Base-by-base conservation (phyloP, 2,113 vertebrate species). In the Colossoma macropomum region DNA sequence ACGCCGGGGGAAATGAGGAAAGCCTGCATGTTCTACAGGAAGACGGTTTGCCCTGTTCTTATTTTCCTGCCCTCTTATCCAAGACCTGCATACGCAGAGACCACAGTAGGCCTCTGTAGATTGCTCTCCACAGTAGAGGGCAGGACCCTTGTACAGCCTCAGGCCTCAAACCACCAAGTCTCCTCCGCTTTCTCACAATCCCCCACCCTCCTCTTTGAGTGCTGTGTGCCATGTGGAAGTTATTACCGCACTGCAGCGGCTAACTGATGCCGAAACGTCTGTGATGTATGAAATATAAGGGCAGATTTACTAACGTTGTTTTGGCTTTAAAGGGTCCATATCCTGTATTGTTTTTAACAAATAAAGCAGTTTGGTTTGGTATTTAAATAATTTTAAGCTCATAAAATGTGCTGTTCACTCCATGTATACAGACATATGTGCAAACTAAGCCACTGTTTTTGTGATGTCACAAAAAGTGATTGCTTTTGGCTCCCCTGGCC, bases 101-200 rank as follows among this genome's bases (percentile, higher is more conserved):
- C 80, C 75, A 63, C 65, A 32, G 60, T 54, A 60, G 73, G 82
- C 69, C 78, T 86, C 69, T 76, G 75, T 78, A 78, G 63, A 77
- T 74, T 74, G 66, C 79, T 45, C 71, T 66, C 66, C 1, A 72
- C 80, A 59, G 75, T 68, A 74, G 63, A 82, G 81, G 86, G 76
- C 79, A 87, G 66, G 79, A 84, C 86, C 86, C 82, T 76, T 48
- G n/a, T 50, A n/a, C 74, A 83, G 79, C 81, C 79, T 82, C 60
- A 19, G 62, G 84, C 73, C 76, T 81, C 56, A 52, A 68, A 71
- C 81, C 25, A 59, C 79, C 56, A 21, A 68, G 19, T 59, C 74
- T 84, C 85, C 41, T 73, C 50, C 45, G 34, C 68, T 79, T 80
- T 84, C 82, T 82, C 76, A 77, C 79, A 87, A 85, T 77, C 25